Evolutionary conservation across 2,888 invertebrate species (phyloP).

Genomic region (Eupsilia transversa): DNA sequence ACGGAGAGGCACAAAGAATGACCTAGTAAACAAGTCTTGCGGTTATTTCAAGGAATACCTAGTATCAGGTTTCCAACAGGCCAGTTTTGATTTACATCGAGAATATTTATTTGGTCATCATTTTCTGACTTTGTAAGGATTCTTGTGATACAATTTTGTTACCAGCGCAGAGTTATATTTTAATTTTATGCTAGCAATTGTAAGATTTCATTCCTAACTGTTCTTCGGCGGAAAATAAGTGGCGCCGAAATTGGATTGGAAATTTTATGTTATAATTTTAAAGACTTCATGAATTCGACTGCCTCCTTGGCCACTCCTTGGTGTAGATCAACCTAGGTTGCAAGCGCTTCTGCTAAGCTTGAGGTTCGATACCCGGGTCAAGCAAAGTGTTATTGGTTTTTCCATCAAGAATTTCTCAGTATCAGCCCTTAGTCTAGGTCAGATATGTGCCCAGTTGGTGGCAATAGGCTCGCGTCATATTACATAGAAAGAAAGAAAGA

Average conservation of each 20-base stretch:
- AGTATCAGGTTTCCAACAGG: conserved; percentile 32
- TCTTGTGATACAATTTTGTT: neutral
- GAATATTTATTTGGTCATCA: neutral
- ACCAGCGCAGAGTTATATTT: neutral
- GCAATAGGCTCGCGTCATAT: no score
- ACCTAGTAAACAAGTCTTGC: conserved; percentile 1
- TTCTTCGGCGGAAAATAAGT: neutral
- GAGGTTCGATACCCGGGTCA: neutral
- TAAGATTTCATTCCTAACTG: neutral
- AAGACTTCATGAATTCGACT: neutral
- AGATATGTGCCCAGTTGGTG: neutral
- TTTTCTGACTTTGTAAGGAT: neutral
- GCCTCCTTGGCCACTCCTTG: neutral
- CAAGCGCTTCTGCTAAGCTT: neutral
- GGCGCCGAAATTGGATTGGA: neutral
- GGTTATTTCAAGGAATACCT: conserved; percentile 9
- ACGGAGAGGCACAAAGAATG: neutral
- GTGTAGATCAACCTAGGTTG: no score
- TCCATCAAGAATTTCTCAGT: neutral
- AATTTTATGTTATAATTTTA: neutral
- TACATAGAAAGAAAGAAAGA: no score
- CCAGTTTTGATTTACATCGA: neutral
- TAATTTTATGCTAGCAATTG: neutral
- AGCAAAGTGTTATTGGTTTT: neutral
- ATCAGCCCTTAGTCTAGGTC: no score